These are phyloP conservation scores for Corvus moneduloides DNA, from an alignment of 2,113 vertebrate genomes.

Conservation along the genomic window DNA sequence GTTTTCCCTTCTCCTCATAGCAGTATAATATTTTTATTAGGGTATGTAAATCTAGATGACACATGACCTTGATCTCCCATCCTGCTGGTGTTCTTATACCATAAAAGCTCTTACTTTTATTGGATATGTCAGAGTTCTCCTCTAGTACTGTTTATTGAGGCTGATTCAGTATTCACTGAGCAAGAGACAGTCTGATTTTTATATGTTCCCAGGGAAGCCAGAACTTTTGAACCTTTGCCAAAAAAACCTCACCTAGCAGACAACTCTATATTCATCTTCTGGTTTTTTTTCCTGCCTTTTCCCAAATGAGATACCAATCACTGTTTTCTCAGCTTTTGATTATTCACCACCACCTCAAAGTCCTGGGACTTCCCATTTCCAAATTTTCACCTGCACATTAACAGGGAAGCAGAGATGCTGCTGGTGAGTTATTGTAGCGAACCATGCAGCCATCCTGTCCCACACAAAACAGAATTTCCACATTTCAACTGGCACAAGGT, in stretches of 20 bases:
- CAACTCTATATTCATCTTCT: background rate
- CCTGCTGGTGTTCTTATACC: background rate
- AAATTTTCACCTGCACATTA: background rate
- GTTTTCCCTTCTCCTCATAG: background rate
- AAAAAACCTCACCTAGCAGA: background rate
- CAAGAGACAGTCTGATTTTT: background rate
- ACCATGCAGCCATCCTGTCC: background rate
- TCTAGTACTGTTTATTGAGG: background rate
- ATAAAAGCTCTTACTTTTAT: background rate
- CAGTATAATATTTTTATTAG: conserved; percentile 28
- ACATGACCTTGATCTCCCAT: background rate
- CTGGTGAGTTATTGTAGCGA: background rate
- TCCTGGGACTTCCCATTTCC: background rate
- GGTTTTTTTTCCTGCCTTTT: background rate
- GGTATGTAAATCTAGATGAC: background rate
- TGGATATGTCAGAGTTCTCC: background rate
- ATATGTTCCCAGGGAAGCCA: background rate
- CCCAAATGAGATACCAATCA: background rate
- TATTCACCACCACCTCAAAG: background rate
- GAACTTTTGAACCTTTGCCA: background rate
- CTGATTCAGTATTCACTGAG: background rate
- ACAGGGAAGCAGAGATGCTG: background rate
- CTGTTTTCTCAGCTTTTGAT: background rate
- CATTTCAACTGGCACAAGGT: background rate
- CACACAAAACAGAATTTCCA: background rate